These are phyloP conservation scores for Piaya cayana DNA, from an alignment of 2,113 vertebrate species.

Conservation along the genomic window DNA sequence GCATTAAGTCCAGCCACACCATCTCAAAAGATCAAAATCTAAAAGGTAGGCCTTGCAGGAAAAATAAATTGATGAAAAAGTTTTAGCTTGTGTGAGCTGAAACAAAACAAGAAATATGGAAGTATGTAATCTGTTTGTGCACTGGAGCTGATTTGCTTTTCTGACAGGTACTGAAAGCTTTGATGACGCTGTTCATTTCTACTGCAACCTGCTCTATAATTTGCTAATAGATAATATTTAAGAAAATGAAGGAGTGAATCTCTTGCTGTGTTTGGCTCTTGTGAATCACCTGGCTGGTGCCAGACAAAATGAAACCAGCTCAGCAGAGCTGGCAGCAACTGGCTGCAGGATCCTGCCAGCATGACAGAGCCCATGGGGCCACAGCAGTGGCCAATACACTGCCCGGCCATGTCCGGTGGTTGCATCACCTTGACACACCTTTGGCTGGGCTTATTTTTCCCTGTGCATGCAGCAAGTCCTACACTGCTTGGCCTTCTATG, in stretches of 20 bases:
- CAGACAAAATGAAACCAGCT: neutral
- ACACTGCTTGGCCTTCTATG: rapidly evolving
- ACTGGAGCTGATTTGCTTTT: neutral
- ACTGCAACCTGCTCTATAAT: rapidly evolving
- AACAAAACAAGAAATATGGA: neutral
- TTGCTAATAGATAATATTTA: neutral
- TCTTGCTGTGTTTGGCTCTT: neutral
- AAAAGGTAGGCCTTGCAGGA: neutral
- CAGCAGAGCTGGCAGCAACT: rapidly evolving
- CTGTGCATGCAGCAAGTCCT: neutral
- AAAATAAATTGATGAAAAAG: neutral
- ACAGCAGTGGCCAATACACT: rapidly evolving
- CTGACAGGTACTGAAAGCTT: neutral
- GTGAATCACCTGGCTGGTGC: neutral
- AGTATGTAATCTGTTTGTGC: neutral
- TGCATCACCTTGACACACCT: neutral
- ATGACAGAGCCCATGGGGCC: rapidly evolving
- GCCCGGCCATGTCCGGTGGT: rapidly evolving
- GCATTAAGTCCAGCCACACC: neutral
- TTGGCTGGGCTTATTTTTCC: neutral
- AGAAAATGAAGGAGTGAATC: neutral
- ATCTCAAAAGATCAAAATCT: neutral
- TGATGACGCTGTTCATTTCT: neutral
- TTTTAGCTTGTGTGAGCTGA: neutral
- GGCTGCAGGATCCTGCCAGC: neutral